These are phyloP conservation scores for Platanista minor DNA, from an alignment of 2,113 vertebrate species.

Conservation along the genomic window DNA sequence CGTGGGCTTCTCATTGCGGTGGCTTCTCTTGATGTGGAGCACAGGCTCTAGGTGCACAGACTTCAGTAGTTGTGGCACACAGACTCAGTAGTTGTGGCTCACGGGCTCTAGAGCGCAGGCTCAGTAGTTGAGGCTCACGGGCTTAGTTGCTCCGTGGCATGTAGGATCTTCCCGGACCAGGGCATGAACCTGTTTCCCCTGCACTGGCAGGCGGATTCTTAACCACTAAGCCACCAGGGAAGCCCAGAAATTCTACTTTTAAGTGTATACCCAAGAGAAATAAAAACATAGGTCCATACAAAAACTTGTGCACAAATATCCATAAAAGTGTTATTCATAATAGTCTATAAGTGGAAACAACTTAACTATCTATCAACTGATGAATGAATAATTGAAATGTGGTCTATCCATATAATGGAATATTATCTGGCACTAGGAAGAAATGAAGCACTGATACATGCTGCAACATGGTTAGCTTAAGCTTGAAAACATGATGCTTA, in stretches of 20 bases:
- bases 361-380: not conserved
- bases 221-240: too few relatives aligned
- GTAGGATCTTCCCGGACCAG: too few relatives aligned
- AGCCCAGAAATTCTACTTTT: not conserved
- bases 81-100: too few relatives aligned
- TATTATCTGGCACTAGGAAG: not conserved
- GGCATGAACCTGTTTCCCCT: too few relatives aligned
- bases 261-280: not conserved
- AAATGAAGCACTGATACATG: not conserved
- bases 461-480: not conserved
- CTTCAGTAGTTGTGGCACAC: too few relatives aligned
- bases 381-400: not conserved
- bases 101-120: too few relatives aligned
- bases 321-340: not conserved
- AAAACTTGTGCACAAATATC: not conserved
- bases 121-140: too few relatives aligned
- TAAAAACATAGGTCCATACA: not conserved
- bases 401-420: not conserved
- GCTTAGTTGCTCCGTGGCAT: too few relatives aligned
- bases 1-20: too few relatives aligned
- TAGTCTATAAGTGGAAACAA: not conserved
- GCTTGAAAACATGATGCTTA: not conserved
- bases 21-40: too few relatives aligned
- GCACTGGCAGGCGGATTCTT: too few relatives aligned
- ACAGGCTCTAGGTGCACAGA: too few relatives aligned